Evolutionary conservation across 2,797 vertebrate species (phyloP), one percentile per base, ranked within the genome.

Genomic region (Ceyx erithaca): DNA sequence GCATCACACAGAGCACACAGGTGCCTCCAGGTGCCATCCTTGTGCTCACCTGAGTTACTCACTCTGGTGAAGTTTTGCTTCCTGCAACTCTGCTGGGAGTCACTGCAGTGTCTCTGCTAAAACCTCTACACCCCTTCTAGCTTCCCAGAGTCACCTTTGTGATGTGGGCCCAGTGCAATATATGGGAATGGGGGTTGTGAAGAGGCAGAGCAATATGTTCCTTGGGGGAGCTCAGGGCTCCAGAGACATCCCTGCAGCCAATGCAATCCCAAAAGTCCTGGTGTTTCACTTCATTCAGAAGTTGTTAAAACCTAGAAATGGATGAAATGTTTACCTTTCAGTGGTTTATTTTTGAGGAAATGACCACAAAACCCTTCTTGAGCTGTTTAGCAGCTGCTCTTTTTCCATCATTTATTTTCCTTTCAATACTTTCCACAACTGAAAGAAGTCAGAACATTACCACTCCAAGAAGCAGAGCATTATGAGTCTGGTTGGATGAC

Each of bases 261-360:
- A 25, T 10, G 12, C 19, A 43, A 85, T 41, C 64, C 71, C 54
- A 69, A 35, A 95, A 77, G 26, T 58, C 70, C 31, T 77, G 75
- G 37, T 45, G 57, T 82, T 93, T 91, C 48, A 19, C n/a, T 82
- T 80, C 9, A 35, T 68, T 68, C 71, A 78, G 15, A 57, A 77
- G 45, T 23, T 59, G n/a, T 31, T 61, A 30, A 51, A 26, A 57
- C 15, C 52, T 61, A 31, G 28, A 76, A 54, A 37, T 23, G 67
- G 64, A 64, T 68, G 64, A 79, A 61, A 77, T 26, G 49, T 80
- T 94, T 94, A 69, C 75, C 73, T 91, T 92, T 55, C 0, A 0
- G 22, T 72, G 52, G 71, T 82, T 90, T 95, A 82, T 94, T 96
- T 93, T 91, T 73, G 78, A 84, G 90, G 94, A 96, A 93, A 79